Conservation (phyloP, 2,888 invertebrate genomes). For the Brassicogethes aeneus region DNA sequence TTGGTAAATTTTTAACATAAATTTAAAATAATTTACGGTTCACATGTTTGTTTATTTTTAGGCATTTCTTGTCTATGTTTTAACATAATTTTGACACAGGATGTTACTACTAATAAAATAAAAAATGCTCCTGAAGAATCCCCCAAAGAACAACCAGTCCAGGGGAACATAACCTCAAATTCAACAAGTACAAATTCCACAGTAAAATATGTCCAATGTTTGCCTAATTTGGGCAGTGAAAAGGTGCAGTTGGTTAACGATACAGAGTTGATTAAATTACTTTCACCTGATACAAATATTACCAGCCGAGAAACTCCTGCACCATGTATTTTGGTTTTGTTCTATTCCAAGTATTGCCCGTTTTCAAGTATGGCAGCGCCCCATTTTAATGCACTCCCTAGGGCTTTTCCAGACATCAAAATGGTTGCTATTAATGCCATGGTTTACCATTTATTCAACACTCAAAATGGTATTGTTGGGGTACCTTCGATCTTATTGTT, state of each 20-base stretch:
- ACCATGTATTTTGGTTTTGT: constrained; percentile 71
- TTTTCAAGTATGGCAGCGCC: constrained; percentile 87
- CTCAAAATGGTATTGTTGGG: constrained; percentile 85
- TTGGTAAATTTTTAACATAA: too few species aligned
- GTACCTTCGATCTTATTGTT: constrained; percentile 84
- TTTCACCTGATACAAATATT: constrained; percentile 56
- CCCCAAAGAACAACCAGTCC: too few species aligned
- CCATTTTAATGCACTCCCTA: constrained; percentile 80
- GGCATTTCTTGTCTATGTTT: too few species aligned
- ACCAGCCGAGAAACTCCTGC: constrained; percentile 53
- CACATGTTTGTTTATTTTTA: too few species aligned
- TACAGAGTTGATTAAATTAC: constrained; percentile 55
- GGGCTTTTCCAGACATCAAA: constrained; percentile 78
- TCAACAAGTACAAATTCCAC: constrained; percentile 15
- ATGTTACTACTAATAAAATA: too few species aligned
- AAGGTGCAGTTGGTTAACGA: constrained; percentile 62
- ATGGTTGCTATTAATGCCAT: constrained; percentile 86
- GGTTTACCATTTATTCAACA: constrained; percentile 74
- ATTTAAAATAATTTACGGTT: too few species aligned
- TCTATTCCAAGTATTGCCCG: constrained; percentile 83
- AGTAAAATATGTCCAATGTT: constrained; percentile 33
- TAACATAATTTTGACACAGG: too few species aligned
- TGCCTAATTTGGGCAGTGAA: constrained; percentile 28
- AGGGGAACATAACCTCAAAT: too few species aligned
- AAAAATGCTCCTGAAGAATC: too few species aligned